A percentile compares a stretch with the other conserved stretches of the same genome.
Evolutionary conservation across 2,797 vertebrate species (phyloP).

Genomic region (Siniperca undulata): DNA sequence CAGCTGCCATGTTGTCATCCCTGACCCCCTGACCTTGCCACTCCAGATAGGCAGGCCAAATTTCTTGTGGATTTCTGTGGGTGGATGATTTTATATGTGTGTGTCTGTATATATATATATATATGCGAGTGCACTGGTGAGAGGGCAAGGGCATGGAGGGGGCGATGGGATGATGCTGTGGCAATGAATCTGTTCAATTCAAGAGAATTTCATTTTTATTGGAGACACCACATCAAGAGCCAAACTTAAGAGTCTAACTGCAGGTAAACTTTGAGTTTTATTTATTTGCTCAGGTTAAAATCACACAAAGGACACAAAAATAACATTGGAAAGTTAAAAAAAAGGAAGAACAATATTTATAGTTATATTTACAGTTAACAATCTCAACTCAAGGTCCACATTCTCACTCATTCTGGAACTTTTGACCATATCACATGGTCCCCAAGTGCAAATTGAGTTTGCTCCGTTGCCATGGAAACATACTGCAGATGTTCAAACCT

Average conservation of each 20-base stretch:
- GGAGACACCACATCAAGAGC: not conserved
- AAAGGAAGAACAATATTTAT: no score
- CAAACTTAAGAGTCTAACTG: constrained; percentile 10
- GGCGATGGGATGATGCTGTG: constrained; percentile 16
- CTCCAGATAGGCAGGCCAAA: constrained; percentile 58
- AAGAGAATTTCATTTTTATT: constrained; percentile 15
- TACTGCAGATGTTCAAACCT: not conserved
- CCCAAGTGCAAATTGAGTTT: not conserved
- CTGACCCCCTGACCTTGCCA: constrained; percentile 74
- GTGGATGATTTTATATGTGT: constrained; percentile 21
- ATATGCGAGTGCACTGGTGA: not conserved
- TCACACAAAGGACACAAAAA: not conserved
- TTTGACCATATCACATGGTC: not conserved
- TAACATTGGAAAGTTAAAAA: not conserved
- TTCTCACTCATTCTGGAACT: not conserved
- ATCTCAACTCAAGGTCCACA: not conserved
- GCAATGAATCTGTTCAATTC: constrained; percentile 30
- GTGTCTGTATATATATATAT: constrained; percentile 2
- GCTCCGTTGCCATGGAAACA: not conserved
- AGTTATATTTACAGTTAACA: not conserved
- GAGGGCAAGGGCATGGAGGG: constrained; percentile 3
- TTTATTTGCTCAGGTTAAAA: not conserved
- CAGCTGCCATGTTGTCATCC: constrained; percentile 81
- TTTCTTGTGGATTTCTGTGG: constrained; percentile 49
- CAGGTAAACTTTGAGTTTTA: constrained; percentile 4